Evolutionary conservation across 2,888 invertebrate genomes (phyloP), one percentile per base, ranked within the genome.

Genomic region (Melikaiella ostensackeni): DNA sequence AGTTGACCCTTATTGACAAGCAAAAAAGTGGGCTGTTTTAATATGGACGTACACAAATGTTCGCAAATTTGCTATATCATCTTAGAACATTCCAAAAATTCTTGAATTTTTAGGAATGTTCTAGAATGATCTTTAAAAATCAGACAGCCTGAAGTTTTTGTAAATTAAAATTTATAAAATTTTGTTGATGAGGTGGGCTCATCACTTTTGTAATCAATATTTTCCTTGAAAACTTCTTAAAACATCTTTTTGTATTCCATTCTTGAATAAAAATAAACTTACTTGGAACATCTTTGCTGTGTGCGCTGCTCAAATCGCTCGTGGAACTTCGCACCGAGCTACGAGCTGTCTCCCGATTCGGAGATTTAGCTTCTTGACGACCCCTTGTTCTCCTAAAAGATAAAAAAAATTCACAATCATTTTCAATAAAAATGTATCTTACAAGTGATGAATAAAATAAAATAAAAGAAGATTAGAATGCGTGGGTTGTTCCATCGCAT

Each of bases 291-390:
- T 90, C 90, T 77, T 91, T 91, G 83, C 87, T 88, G 75, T 89
- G 87, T 5, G 88, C 88, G 76, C 89, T 90, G 82, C 91, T 91
- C 76, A 91, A 86, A 81, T 91, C 91, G 77, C 91, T 91, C 84
- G 89, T 87, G 59, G 91, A 91, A 84, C 91, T 91, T 61, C 90
- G 90, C 77, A 91, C 91, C 9, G 91, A 91, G 77, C 91, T 91
- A 19, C 90, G 89, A 63, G 90, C 90, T 27, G 91, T 91, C 84
- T 91, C 91, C 82, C 89, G 89, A n/a, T 86, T 89, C 59, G 91
- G 89, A 50, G 90, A 90, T 76, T 87, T 89, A 50, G 85, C 79
- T 27, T 89, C 90, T 78, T 88, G 88, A 38, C 91, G 89, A 42
- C 88, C 88, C 76, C 90, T 88, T 75, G 82, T 77, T 84, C 91